Evolutionary conservation across 2,113 vertebrate species (phyloP), one percentile per base, ranked within the genome.

Genomic region (Morone chrysops): DNA sequence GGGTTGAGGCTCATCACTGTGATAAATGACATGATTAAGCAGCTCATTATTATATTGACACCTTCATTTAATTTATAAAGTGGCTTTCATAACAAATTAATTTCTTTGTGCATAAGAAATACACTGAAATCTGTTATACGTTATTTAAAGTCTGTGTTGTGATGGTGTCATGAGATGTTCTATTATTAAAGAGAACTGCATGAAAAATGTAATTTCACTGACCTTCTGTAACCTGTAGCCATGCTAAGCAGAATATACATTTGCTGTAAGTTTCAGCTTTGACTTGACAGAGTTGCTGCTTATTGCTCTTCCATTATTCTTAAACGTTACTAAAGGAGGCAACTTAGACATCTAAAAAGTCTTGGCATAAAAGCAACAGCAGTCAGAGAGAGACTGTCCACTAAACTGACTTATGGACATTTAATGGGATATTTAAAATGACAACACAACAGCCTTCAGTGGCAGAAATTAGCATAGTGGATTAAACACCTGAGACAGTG

Each of bases 311-410:
- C 11, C 14, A 8, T 74, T 78, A 54, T 56, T 79, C 36, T 50
- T 31, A 68, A 79, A 61, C 20, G 2, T 11, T 20, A 22, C 20
- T 22, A 53, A 84, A 62, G 69, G 16, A 63, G 75, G 70, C 22
- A 59, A 51, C 70, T 3, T 6, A 8, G 41, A 70, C 65, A 63
- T 14, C 47, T 14, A 18, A 36, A 25, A 65, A 20, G 18, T 40
- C 16, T 47, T 50, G 7, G 22, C 12, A 59, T 54, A 51, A 22
- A 65, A 66, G n/a, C 41, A 41, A 8, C 63, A 14, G 17, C 0
- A 0, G 71, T 75, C 78, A 80, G 6, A 72, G 31, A 56, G 22
- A 53, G 8, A 51, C 36, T 62, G 47, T 73, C 20, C 31, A 53
- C 20, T 67, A 50, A 50, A 53, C 56, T 65, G 59, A 72, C 25